Evolutionary conservation across 2,113 vertebrate species (phyloP).

Genomic region (Podarcis muralis): DNA sequence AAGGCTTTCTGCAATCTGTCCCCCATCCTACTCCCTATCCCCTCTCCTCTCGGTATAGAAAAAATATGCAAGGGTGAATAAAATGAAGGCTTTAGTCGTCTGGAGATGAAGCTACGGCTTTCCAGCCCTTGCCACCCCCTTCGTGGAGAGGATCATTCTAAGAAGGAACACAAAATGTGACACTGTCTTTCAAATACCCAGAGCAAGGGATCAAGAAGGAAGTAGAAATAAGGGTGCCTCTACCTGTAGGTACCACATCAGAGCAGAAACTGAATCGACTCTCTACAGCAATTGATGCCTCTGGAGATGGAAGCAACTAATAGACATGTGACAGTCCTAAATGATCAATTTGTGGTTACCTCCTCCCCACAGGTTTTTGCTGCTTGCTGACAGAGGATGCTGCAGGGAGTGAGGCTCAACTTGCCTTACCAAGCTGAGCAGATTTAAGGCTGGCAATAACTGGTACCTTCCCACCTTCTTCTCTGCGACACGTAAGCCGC

Average conservation of each 20-base stretch:
- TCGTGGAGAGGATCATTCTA: neutral
- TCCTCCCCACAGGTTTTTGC: neutral
- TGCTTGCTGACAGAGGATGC: neutral
- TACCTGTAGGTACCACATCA: too few relatives aligned
- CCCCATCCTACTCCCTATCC: neutral
- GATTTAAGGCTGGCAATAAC: neutral
- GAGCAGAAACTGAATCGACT: neutral
- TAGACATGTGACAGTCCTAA: neutral
- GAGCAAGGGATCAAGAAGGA: too few relatives aligned
- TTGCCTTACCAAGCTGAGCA: neutral
- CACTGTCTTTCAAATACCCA: neutral
- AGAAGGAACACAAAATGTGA: accelerated
- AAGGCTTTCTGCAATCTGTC: conserved; percentile 4
- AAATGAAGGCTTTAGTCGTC: neutral
- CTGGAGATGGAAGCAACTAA: neutral
- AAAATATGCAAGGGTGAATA: neutral
- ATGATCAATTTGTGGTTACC: neutral
- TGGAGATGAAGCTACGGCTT: neutral
- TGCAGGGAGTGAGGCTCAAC: neutral
- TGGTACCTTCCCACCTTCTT: neutral
- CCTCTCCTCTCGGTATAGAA: too few relatives aligned
- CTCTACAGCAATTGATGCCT: neutral
- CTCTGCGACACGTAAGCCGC: neutral
- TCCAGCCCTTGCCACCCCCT: neutral
- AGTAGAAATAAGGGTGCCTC: neutral